Evolutionary conservation across 2,888 invertebrate genomes (phyloP).

Genomic region (Podabrus alpinus): DNA sequence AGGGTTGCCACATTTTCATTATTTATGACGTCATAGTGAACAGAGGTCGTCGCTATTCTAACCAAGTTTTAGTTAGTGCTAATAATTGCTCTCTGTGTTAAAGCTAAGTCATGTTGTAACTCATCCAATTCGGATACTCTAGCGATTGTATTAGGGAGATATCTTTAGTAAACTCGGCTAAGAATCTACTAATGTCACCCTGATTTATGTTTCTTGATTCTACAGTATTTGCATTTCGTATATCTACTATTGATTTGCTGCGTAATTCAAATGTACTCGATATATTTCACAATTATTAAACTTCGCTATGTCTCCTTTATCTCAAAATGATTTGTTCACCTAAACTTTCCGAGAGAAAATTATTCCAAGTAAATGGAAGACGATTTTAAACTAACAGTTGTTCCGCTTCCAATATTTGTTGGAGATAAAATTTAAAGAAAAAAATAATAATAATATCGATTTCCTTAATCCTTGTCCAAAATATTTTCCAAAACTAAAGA

Average conservation of each 20-base stretch:
- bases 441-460: neutral
- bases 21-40: slow-evolving; percentile 49
- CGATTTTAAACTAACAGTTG: neutral
- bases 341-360: neutral
- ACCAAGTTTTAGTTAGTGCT: slow-evolving; percentile 48
- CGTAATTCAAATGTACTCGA: slow-evolving; percentile 30
- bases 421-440: neutral
- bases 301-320: slow-evolving; percentile 25
- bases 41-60: slow-evolving; percentile 46
- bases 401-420: neutral
- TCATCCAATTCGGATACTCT: slow-evolving; percentile 43
- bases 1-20: slow-evolving; percentile 45
- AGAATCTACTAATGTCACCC: slow-evolving; percentile 44
- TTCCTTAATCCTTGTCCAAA: neutral
- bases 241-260: slow-evolving; percentile 38
- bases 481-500: slow-evolving; percentile 9
- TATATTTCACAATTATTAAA: slow-evolving; percentile 30
- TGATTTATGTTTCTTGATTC: slow-evolving; percentile 44
- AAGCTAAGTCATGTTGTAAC: slow-evolving; percentile 42
- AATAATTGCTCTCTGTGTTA: slow-evolving; percentile 46
- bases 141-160: slow-evolving; percentile 44
- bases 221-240: slow-evolving; percentile 37
- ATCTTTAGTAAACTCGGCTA: slow-evolving; percentile 45
- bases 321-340: neutral
- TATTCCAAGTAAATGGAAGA: neutral